Base-by-base conservation (phyloP, 2,888 invertebrate genomes). In the Hylaea fasciaria region DNA sequence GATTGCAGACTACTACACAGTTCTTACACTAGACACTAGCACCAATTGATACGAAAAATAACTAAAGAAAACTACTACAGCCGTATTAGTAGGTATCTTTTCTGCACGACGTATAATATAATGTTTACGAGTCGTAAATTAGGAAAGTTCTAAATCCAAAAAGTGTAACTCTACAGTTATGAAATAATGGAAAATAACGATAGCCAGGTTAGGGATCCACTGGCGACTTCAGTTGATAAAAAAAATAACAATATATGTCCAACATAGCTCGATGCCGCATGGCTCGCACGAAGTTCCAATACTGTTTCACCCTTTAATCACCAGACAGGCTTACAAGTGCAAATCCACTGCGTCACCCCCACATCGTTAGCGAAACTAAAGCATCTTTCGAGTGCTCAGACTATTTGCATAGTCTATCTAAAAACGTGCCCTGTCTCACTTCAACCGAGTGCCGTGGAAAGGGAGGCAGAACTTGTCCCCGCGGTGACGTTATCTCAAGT, bases 321-420 rank as follows among this genome's bases (percentile, higher is more conserved):
- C 22, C 64, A 66, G 68, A 66, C 66, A 53, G 57, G 59, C 63
- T 61, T 55, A 37, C 66, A 47, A 64, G 68, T 62, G 68, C 64
- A 68, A 71, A 72, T 77, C 70, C 66, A 69, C 64, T 64, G 59
- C 74, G 72, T 73, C 81, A 74, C 76, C 82, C 77, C 73, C 66
- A 76, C 76, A 63, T 81, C 79, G 79, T 82, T 81, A 82, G 81
- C 66, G 74, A 72, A 71, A 71, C 75, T 72, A 72, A 79, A 81
- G 79, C 76, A 71, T 72, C 71, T 68, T 72, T 72, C 71, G 71
- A 79, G 76, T 74, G 68, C 72, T 66, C 72, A 70, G 70, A 74
- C 76, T 73, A 82, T 80, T 81, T 80, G 74, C 75, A 76, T 79
- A 73, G 74, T 60, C 68, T 70, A 66, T 61, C 64, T 66, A 59